Evolutionary conservation across 2,797 vertebrate species (phyloP).

Genomic region (Tamandua tetradactyla): DNA sequence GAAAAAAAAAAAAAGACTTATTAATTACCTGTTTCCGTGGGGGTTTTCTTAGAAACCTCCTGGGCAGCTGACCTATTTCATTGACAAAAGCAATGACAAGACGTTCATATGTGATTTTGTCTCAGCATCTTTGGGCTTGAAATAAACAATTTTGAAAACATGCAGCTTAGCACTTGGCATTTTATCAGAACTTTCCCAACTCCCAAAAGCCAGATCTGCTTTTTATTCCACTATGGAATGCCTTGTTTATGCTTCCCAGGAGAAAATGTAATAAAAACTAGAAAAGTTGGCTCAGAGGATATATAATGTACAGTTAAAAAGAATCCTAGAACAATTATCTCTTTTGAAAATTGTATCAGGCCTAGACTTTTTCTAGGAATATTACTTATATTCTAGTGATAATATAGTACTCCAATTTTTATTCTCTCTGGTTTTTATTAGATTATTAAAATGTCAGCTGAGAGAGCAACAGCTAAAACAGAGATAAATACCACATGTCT

Average conservation of each 20-base stretch:
- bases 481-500: not conserved
- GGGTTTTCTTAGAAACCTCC: not conserved
- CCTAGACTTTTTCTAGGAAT: not conserved
- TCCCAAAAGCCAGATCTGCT: not conserved
- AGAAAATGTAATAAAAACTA: conserved; percentile 2
- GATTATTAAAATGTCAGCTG: not conserved
- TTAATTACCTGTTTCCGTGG: not conserved
- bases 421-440: not conserved
- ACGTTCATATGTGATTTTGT: not conserved
- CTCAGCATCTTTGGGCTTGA: not conserved
- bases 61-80: not conserved
- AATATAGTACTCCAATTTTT: not conserved
- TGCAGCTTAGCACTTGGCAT: not conserved
- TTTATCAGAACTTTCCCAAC: not conserved
- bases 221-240: not conserved
- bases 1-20: not conserved
- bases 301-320: not conserved
- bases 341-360: conserved; percentile 19
- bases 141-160: conserved; percentile 37
- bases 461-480: not conserved
- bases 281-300: not conserved
- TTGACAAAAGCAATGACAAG: not conserved
- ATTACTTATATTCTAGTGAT: not conserved
- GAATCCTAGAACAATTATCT: not conserved
- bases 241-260: conserved; percentile 19